Evolutionary conservation across 2,888 invertebrate genomes (phyloP).

Genomic region (Philopedon plagiatum): DNA sequence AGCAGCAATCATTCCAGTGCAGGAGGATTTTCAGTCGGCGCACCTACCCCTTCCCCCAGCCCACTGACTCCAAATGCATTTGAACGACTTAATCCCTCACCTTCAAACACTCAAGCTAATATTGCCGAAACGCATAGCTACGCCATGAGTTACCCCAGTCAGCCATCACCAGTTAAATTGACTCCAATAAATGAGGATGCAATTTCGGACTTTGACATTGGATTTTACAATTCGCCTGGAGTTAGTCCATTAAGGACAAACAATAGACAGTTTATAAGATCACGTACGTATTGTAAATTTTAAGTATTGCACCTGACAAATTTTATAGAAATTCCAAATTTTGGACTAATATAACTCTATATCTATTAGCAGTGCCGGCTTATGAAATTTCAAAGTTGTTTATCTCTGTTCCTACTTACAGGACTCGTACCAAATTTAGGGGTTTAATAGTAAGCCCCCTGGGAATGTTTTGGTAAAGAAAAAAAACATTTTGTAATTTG

Average conservation of each 20-base stretch:
- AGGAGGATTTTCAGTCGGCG: slow-evolving; percentile 63
- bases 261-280: slow-evolving; percentile 61
- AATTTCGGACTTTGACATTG: slow-evolving; percentile 61
- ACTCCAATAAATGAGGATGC: slow-evolving; percentile 65
- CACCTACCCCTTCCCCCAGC: slow-evolving; percentile 64
- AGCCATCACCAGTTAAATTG: slow-evolving; percentile 66
- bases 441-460: too few relatives aligned
- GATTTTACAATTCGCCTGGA: slow-evolving; percentile 61
- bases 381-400: too few relatives aligned
- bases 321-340: too few relatives aligned
- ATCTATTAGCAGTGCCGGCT: too few relatives aligned
- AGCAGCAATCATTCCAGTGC: slow-evolving; percentile 69
- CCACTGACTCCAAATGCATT: slow-evolving; percentile 60
- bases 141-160: slow-evolving; percentile 56
- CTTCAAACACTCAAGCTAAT: slow-evolving; percentile 51
- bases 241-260: slow-evolving; percentile 65
- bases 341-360: too few relatives aligned
- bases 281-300: slow-evolving; percentile 58
- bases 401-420: too few relatives aligned
- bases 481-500: too few relatives aligned
- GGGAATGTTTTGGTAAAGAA: too few relatives aligned
- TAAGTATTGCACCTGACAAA: too few relatives aligned
- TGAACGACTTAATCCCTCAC: slow-evolving; percentile 55
- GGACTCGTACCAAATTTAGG: too few relatives aligned
- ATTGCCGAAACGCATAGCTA: slow-evolving; percentile 49